Evolutionary conservation across 2,888 invertebrate genomes (phyloP).

Genomic region (Nowickia ferox): DNA sequence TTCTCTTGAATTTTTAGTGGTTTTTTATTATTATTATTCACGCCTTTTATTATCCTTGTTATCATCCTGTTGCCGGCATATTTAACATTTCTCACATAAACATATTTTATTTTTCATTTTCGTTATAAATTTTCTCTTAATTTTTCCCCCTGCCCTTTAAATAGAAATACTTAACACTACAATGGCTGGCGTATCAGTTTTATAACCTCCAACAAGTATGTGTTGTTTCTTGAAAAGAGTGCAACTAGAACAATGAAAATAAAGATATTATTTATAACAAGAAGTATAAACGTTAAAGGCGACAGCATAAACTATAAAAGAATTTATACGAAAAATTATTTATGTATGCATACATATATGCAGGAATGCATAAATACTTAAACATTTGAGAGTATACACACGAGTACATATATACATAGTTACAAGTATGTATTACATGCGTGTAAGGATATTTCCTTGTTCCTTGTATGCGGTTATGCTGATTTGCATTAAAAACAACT

Average conservation of each 20-base stretch:
- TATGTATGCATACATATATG: conserved; percentile 39
- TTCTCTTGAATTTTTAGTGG: conserved; percentile 29
- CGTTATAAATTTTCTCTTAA: conserved; percentile 38
- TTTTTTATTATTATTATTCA: conserved; percentile 24
- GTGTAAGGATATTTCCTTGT: background rate
- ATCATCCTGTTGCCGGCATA: conserved; percentile 57
- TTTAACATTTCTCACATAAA: conserved; percentile 55
- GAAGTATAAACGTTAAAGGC: conserved; percentile 18
- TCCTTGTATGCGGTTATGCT: conserved; percentile 34
- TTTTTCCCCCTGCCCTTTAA: conserved; percentile 26
- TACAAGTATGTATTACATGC: background rate
- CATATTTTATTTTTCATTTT: conserved; percentile 5
- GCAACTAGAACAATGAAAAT: conserved; percentile 8
- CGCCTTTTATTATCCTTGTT: conserved; percentile 44
- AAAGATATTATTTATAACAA: conserved; percentile 40
- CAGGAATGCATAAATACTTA: conserved; percentile 40
- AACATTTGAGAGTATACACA: background rate
- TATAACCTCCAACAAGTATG: conserved; percentile 44
- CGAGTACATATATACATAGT: background rate
- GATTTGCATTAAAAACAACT: conserved; percentile 44
- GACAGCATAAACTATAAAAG: conserved; percentile 60
- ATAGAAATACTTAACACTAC: conserved; percentile 53
- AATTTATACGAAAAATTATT: conserved; percentile 57
- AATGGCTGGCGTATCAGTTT: conserved; percentile 37
- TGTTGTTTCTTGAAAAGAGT: conserved; percentile 44